Percentiles rank a stretch among this genome's conserved stretches.
Evolutionary conservation across 2,113 vertebrate species (phyloP).

Genomic region (Numida meleagris): DNA sequence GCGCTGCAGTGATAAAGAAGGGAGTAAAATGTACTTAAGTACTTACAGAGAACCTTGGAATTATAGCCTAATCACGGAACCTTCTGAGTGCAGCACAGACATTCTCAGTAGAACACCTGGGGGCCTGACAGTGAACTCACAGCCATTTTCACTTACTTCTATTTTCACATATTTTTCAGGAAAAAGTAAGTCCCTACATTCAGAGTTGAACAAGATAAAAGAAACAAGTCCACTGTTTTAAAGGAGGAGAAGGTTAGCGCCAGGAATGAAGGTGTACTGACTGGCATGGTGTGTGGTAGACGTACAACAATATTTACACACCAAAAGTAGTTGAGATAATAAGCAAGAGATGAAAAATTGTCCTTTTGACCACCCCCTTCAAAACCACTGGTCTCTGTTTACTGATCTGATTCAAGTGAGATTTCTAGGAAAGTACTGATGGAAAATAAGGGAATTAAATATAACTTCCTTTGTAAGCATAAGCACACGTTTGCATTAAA

Average conservation of each 20-base stretch:
- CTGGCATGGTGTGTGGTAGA: not conserved
- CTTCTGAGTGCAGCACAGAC: not conserved
- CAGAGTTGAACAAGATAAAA: not conserved
- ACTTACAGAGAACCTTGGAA: not conserved
- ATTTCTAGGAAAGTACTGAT: not conserved
- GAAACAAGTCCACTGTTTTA: not conserved
- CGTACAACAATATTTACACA: not conserved
- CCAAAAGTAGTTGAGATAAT: not conserved
- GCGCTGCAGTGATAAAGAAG: not conserved
- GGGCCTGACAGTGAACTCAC: not conserved
- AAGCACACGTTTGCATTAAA: not conserved
- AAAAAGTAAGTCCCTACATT: not conserved
- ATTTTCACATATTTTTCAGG: not conserved
- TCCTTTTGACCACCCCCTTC: not conserved
- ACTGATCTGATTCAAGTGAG: not conserved
- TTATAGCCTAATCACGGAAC: not conserved
- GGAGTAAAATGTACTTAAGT: not conserved
- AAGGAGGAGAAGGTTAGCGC: not conserved
- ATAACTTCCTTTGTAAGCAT: not conserved
- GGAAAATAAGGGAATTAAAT: not conserved
- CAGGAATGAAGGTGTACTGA: not conserved
- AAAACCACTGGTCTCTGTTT: not conserved
- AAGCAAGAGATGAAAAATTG: not conserved
- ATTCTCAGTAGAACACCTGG: not conserved
- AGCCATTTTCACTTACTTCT: not conserved